Evolutionary conservation across 2,888 invertebrate species (phyloP), one percentile per base, ranked within the genome.

Genomic region (Agrotis segetum): DNA sequence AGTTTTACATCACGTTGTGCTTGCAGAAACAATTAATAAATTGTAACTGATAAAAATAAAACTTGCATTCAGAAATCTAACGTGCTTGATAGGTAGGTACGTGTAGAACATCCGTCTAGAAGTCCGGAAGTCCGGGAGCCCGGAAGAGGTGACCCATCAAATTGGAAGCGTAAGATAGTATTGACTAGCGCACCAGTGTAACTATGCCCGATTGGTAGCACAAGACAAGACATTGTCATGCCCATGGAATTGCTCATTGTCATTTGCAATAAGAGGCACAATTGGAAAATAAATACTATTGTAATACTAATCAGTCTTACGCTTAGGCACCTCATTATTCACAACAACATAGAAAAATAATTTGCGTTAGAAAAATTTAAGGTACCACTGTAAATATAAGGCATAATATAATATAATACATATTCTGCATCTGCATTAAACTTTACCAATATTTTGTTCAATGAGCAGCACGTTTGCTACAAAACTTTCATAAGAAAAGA

Each of bases 291-390:
- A 85, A 82, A 82, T 67, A 81, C 68, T 82, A 84, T 84, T 82
- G 85, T 85, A 79, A 79, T 71, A 79, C 88, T 92, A 93, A 88
- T 94, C 94, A 94, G 94, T 94, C 94, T 94, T 93, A 92, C 88
- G 88, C 82, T 82, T 90, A 90, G 90, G 92, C 93, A 93, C 93
- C 91, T 77, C 85, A 87, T 40, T 82, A 83, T 88, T 89, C 85
- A 89, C 86, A 91, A 88, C 79, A 84, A 70, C 66, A 79, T 60
- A 71, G 56, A 65, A 70, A 71, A 74, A 76, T 69, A 63, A 77
- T 50, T 70, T 50, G 61, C 24, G 44, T 40, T 53, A 62, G 16
- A 44, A 49, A 63, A 19, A 60, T 61, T 58, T 11, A 60, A 61
- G 73, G 55, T 67, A 63, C n/a, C 24, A 50, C 50, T 19, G 58